Percentiles rank a stretch among this genome's conserved stretches.
Evolutionary conservation across 1,140 invertebrate genomes (phyloP).

Genomic region (Meloidogyne exigua): DNA sequence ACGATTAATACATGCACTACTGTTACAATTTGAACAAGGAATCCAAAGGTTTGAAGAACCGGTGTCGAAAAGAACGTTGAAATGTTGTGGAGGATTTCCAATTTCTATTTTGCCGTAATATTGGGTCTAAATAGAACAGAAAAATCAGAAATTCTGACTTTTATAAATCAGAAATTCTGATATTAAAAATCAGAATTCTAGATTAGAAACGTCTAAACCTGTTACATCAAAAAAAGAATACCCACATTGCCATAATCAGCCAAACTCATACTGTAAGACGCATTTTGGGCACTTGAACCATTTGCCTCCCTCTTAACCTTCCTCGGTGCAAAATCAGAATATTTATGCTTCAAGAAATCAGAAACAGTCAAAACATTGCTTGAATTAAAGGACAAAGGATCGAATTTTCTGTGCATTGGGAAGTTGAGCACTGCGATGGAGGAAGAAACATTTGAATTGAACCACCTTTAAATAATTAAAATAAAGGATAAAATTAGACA

Average conservation of each 20-base stretch:
- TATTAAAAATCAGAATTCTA: neutral
- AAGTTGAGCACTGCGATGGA: neutral
- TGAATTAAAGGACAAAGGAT: neutral
- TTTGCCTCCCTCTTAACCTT: neutral
- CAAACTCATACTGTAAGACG: neutral
- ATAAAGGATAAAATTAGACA: neutral
- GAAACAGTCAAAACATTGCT: neutral
- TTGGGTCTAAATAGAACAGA: slow-evolving; percentile 33
- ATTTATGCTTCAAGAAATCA: neutral
- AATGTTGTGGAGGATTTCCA: slow-evolving; percentile 85
- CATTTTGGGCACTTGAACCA: neutral
- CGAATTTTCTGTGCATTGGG: neutral
- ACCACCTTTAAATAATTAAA: neutral
- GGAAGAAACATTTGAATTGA: neutral
- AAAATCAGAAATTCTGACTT: neutral
- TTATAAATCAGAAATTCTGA: neutral
- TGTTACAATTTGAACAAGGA: slow-evolving; percentile 84
- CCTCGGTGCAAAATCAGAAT: neutral
- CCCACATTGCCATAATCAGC: slow-evolving; percentile 13
- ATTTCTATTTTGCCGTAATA: slow-evolving; percentile 88
- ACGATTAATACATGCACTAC: slow-evolving; percentile 73
- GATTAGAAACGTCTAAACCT: too few relatives aligned
- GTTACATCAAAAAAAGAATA: neutral
- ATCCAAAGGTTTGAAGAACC: slow-evolving; percentile 94
- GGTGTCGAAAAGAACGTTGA: slow-evolving; percentile 92